These are phyloP conservation scores for Drosophila niveifrons DNA, from an alignment of 2,888 invertebrate genomes.

Conservation along the genomic window DNA sequence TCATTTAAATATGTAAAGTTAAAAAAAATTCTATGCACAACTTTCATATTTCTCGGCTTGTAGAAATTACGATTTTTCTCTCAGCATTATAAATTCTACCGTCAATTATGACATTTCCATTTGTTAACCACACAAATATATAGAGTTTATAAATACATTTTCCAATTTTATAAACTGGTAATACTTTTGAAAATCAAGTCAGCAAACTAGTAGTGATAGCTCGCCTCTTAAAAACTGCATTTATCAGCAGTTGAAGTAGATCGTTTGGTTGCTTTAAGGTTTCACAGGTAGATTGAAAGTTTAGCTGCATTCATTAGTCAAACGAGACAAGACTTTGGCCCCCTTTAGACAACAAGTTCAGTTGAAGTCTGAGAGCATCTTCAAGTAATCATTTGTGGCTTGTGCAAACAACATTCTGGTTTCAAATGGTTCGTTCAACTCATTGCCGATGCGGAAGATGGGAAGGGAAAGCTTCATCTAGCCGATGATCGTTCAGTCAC, in stretches of 20 bases:
- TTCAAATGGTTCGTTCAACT: slow-evolving; percentile 49
- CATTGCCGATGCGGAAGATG: not conserved
- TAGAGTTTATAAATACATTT: too few relatives aligned
- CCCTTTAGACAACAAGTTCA: not conserved
- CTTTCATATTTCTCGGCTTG: too few relatives aligned
- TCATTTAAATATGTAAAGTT: too few relatives aligned
- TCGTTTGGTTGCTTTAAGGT: not conserved
- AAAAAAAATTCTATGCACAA: too few relatives aligned
- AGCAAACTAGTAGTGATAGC: not conserved
- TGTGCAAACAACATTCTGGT: slow-evolving; percentile 49
- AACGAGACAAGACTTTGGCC: slow-evolving; percentile 20
- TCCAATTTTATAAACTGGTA: too few relatives aligned
- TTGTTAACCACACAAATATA: too few relatives aligned
- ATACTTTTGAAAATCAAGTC: too few relatives aligned
- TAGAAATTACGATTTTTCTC: too few relatives aligned
- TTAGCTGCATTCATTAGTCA: slow-evolving; percentile 22
- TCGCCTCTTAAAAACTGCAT: not conserved
- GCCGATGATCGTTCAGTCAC: not conserved
- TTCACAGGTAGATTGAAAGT: slow-evolving; percentile 21
- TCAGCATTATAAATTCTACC: too few relatives aligned
- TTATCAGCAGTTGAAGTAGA: not conserved
- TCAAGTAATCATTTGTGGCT: slow-evolving; percentile 8
- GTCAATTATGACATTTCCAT: too few relatives aligned
- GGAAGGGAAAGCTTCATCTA: slow-evolving; percentile 20
- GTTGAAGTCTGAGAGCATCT: slow-evolving; percentile 20